Base-by-base conservation (phyloP, 2,797 vertebrate genomes). In the Sparus aurata region DNA sequence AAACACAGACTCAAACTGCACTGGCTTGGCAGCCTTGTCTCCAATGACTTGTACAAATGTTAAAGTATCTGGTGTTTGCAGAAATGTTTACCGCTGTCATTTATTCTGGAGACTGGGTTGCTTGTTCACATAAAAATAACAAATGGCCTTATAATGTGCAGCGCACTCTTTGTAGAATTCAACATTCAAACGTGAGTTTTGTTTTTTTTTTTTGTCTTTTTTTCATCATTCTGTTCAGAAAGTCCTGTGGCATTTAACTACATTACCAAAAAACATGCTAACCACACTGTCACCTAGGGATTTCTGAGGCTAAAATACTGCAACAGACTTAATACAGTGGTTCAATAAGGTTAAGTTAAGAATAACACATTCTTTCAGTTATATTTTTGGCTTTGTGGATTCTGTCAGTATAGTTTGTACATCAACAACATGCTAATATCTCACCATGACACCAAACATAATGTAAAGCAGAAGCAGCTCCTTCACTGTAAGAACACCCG, bases 401-500 rank as follows among this genome's bases (percentile, higher is more conserved):
- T 57, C 30, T 57, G 41, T 50, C 30, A 46, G 20, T 46, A 38
- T 45, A 49, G 15, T 43, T 5, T 27, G 53, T 17, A 25, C 38
- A 67, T 20, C 22, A 9, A 17, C 43, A 13, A 17, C 15, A 23
- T 34, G 22, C 66, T 65, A 43, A 43, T 47, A 20, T 58, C 55
- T 59, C 50, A 10, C 43, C 47, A 18, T 52, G 41, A 25, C 53
- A 61, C 54, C 22, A 68, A n/a, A 34, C 20, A 53, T 45, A 49
- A 64, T 46, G 46, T 69, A 46, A 25, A 23, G 52, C 61, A 63
- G 23, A 53, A n/a, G 69, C 25, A 62, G 65, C 47, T 69, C 17
- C 17, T 46, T 53, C 5, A 2, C 8, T 18, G 43, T 1, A 4
- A 52, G 45, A 64, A 69, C 41, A 27, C 6, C 18, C 4, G 53